Percentiles rank a stretch among this genome's conserved stretches.
Conservation (phyloP, 2,797 vertebrate genomes). For the Poeciliopsis turneri region DNA sequence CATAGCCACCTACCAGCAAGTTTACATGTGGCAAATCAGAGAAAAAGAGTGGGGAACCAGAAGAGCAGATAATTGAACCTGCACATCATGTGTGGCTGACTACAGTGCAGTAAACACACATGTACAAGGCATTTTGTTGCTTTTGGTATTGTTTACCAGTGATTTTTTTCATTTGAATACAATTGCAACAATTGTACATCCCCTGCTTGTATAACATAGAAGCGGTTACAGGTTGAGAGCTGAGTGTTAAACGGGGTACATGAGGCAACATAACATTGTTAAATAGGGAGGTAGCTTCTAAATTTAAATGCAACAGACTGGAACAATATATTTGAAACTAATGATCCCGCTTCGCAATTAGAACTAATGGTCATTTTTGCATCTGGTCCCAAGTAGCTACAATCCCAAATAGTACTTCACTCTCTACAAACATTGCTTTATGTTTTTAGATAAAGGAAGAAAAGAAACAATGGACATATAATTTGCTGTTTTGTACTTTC, state of each 20-base stretch:
- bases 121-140: not conserved
- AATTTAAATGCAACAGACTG: not conserved
- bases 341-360: not conserved
- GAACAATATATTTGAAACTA: not conserved
- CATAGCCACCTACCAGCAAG: not conserved
- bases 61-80: not conserved
- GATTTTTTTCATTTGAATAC: not conserved
- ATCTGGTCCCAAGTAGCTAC: not conserved
- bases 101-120: not conserved
- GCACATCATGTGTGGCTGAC: not conserved
- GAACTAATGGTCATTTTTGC: not conserved
- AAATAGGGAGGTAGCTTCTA: not conserved
- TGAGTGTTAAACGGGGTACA: not conserved
- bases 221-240: not conserved
- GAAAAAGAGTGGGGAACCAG: not conserved
- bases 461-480: not conserved
- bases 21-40: not conserved
- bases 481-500: not conserved
- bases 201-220: not conserved
- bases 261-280: not conserved
- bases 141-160: not conserved
- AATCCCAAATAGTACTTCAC: not conserved
- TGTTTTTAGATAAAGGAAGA: not conserved
- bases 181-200: not conserved
- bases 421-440: not conserved